phyloP scores from a whole-genome alignment of 2,113 vertebrate genomes.

The Eudyptes chrysolophus region DNA sequence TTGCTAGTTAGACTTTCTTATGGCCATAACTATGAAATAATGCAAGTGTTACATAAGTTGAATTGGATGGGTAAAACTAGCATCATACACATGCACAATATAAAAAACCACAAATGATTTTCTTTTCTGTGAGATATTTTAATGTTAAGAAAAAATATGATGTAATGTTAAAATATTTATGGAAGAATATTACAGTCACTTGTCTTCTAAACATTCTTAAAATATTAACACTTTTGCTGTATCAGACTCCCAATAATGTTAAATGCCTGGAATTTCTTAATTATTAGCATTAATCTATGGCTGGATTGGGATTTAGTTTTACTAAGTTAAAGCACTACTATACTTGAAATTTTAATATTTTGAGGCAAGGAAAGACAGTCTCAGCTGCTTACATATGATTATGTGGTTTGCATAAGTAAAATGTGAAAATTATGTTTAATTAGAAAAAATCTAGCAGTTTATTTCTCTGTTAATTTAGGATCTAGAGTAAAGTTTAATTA shows the following conservation, averaged over 20 bases:
- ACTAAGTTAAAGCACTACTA: not conserved
- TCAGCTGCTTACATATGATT: constrained; percentile 12
- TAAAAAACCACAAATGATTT: not conserved
- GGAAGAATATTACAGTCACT: not conserved
- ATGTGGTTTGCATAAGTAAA: constrained; percentile 26
- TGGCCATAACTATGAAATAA: not conserved
- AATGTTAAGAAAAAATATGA: not conserved
- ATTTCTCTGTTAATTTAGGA: not conserved
- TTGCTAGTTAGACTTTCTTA: not conserved
- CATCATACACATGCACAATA: not conserved
- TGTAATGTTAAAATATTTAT: not conserved
- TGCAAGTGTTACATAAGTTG: not conserved
- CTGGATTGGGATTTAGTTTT: not conserved
- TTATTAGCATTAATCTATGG: not conserved
- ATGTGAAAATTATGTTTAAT: not conserved
- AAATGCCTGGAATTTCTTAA: not conserved
- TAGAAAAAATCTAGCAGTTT: constrained; percentile 10
- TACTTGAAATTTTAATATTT: constrained; percentile 6
- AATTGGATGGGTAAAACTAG: not conserved
- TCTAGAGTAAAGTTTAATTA: constrained; percentile 8
- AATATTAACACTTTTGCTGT: not conserved
- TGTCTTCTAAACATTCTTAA: not conserved
- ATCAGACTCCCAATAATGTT: not conserved
- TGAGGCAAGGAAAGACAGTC: not conserved
- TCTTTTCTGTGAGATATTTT: not conserved